Base-by-base conservation (phyloP, 2,888 invertebrate genomes). In the Dugesia japonica region DNA sequence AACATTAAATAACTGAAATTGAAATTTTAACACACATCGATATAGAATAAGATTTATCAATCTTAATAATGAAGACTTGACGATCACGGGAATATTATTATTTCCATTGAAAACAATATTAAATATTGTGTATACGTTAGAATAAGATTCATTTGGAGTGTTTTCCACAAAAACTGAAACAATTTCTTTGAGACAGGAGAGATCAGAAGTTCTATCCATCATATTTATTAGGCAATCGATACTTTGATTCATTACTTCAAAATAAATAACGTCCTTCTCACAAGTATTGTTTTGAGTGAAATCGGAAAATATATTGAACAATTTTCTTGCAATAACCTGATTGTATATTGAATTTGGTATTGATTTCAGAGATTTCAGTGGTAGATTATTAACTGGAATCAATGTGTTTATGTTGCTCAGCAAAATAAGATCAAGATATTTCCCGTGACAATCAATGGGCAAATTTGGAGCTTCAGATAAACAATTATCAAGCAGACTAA, bases 151-250 rank as follows among this genome's bases (percentile, higher is more conserved):
- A 20, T 56, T 56, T n/a, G 56, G n/a, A 4, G 23, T n/a, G 4
- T 56, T 56, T 23, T 56, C 56, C 4, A 56, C 4, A 7, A 56
- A 56, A 56, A 56, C 56, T 7, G 23, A 56, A 4, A 56, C 56
- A 56, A 56, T 56, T 56, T 56, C 56, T 13, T n/a, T 56, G 23
- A 56, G 56, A 56, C 56, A 56, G 17, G 56, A 56, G n/a, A 56
- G 56, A 23, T 56, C 56, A n/a, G n/a, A 9, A n/a, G 56, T 56
- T 56, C n/a, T n/a, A 23, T 56, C 56, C 20, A 56, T 4, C 56
- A 56, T 56, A 7, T 56, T n/a, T 56, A 23, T 23, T 56, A 56
- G 23, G 56, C 56, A 56, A 13, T 56, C 56, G n/a, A 56, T 56
- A 56, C 9, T 56, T 56, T 56, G 56, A 56, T 23, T n/a, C 56